Percentiles rank a stretch among this genome's conserved stretches.
These are phyloP conservation scores for Alcis repandata DNA, from an alignment of 2,888 invertebrate species.

Conservation along the genomic window DNA sequence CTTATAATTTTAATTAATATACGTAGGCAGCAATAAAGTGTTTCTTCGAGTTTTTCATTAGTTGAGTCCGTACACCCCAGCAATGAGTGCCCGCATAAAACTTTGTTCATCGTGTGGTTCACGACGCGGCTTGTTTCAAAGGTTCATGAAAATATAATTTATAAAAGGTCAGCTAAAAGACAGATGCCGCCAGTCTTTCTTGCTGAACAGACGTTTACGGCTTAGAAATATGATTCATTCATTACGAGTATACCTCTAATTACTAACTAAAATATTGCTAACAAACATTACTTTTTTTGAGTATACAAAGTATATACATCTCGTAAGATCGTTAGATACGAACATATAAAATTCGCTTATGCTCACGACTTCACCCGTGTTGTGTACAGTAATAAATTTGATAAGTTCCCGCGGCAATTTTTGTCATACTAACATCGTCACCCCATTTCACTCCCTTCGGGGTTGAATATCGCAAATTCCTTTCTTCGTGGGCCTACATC, in stretches of 20 bases:
- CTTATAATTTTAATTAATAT: background rate
- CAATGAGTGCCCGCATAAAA: constrained; percentile 26
- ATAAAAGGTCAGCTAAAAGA: constrained; percentile 17
- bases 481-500: too few relatives aligned
- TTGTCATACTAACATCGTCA: too few relatives aligned
- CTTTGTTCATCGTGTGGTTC: constrained; percentile 23
- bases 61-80: constrained; percentile 4
- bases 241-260: too few relatives aligned
- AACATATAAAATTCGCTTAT: too few relatives aligned
- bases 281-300: background rate
- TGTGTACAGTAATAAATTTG: too few relatives aligned
- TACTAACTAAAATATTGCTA: background rate
- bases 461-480: too few relatives aligned
- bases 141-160: constrained; percentile 21
- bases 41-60: constrained; percentile 19
- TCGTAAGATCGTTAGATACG: too few relatives aligned
- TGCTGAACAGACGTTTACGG: constrained; percentile 1
- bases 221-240: background rate
- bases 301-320: too few relatives aligned
- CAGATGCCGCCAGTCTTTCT: constrained; percentile 4
- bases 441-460: too few relatives aligned
- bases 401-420: too few relatives aligned
- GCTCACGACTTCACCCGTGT: too few relatives aligned
- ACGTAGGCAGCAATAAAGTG: background rate
- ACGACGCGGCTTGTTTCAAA: constrained; percentile 17